Base-by-base conservation (phyloP, 1,140 invertebrate genomes). In the Globodera ellingtonae region DNA sequence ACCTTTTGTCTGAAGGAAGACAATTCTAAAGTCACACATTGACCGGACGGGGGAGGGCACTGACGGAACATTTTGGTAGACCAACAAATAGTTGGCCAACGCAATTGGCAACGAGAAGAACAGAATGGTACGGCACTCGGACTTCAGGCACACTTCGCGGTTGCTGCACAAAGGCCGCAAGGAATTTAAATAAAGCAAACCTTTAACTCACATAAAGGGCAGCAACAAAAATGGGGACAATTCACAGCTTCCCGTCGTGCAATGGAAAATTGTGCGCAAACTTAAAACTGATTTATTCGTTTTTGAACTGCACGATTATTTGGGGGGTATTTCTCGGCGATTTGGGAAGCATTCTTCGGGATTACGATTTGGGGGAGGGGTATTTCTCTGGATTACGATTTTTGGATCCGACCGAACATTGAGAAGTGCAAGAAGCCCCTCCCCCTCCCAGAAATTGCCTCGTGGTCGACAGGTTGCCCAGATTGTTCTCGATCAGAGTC, bases 401-500 rank as follows among this genome's bases (percentile, higher is more conserved):
- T 35, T 35, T 2, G 35, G 35, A 35, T 35, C 35, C 35, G 35
- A 2, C 35, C 1, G 1, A 35, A 35, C 35, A 35, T 0, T 35
- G 35, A 35, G 24, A 35, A 35, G 1, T 35, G 35, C 35, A 35
- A 3, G 35, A 35, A 35, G 35, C 35, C 35, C 35, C 1, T 2
- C 35, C 35, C 35, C 35, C 35, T 1, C 35, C 35, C 35, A 35
- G 35, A 35, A 35, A 56, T 69, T 75, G 81, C 83, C 83, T 84
- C 35, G 83, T 83, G 21, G 72, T 84, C 59, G 87, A 82, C 62
- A 85, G 18, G 72, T 88, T 89, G 59, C 80, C 84, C 6, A 89
- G 79, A 77, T 89, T 89, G 79, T 89, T 89, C 65, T 89, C 87
- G 72, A 89, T 88, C 15, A 89, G 62, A 35, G 87, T 89, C 87